These are phyloP conservation scores for Amblyteles armatorius DNA, from an alignment of 2,888 invertebrate genomes.

Conservation along the genomic window DNA sequence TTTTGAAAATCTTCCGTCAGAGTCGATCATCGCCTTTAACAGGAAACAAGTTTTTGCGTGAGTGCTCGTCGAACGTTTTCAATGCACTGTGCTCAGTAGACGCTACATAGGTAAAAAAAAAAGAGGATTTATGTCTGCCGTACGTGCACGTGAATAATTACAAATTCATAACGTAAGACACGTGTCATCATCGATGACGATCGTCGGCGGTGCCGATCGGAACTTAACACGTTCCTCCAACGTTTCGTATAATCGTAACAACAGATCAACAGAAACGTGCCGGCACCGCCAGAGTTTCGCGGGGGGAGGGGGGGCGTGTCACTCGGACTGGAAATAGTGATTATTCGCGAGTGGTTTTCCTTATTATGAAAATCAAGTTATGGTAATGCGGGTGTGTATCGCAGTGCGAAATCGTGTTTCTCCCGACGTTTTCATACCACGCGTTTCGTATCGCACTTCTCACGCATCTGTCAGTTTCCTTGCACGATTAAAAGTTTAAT, in stretches of 20 bases:
- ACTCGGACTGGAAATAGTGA: constrained; percentile 1
- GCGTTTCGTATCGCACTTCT: neutral
- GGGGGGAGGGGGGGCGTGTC: neutral
- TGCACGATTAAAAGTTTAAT: constrained; percentile 50
- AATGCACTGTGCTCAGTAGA: constrained; percentile 4
- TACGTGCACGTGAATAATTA: constrained; percentile 39
- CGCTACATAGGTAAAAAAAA: neutral
- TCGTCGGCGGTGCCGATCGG: neutral
- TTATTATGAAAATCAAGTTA: constrained; percentile 59
- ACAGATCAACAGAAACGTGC: neutral
- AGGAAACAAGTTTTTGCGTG: neutral
- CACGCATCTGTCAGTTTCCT: constrained; percentile 8
- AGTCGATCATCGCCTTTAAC: constrained; percentile 30
- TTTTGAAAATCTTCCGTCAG: neutral
- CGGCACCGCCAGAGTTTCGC: neutral
- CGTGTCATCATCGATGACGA: constrained; percentile 10
- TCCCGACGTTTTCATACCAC: neutral
- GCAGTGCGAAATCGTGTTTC: constrained; percentile 4
- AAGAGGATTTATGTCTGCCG: neutral
- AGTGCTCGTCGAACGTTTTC: constrained; percentile 7
- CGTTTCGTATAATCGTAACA: neutral
- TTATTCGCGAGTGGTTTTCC: constrained; percentile 15
- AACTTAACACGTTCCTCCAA: neutral
- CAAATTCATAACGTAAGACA: neutral
- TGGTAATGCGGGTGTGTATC: constrained; percentile 27